Evolutionary conservation across 53 echinoderm and acorn worm species (phyloP).

Genomic region (Astropecten irregularis): DNA sequence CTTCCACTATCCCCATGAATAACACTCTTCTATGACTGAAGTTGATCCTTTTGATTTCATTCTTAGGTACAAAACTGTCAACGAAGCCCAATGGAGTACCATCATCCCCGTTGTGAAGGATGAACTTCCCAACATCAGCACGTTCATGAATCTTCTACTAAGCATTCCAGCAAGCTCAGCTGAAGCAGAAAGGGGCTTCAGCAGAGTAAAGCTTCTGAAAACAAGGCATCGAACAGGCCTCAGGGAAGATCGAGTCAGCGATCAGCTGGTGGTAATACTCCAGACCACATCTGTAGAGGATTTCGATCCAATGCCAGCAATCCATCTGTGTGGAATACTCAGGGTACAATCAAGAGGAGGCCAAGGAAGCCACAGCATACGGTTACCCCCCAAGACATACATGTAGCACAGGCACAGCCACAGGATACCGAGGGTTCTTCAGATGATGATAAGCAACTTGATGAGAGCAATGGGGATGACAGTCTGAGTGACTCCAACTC

Average conservation of each 20-base stretch:
- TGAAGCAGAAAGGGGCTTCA: constrained; percentile 52
- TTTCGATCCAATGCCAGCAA: constrained; percentile 50
- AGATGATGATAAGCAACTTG: neutral
- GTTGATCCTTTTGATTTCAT: neutral
- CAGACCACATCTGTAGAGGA: neutral
- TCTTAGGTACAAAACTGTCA: constrained; percentile 19
- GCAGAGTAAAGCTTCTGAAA: constrained; percentile 34
- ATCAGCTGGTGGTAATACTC: constrained; percentile 38
- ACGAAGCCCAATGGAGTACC: constrained; percentile 23
- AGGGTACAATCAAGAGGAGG: neutral
- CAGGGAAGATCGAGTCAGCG: neutral
- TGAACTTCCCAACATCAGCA: constrained; percentile 29
- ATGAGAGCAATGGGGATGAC: neutral
- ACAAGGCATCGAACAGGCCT: constrained; percentile 9
- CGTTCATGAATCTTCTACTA: constrained; percentile 12
- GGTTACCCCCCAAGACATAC: neutral
- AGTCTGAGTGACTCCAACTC: neutral
- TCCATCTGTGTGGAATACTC: neutral
- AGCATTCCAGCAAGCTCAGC: constrained; percentile 48
- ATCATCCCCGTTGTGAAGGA: neutral
- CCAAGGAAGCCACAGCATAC: neutral
- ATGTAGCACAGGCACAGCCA: too few species aligned
- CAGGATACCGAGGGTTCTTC: neutral
- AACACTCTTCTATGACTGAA: neutral
- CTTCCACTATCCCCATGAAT: neutral